Base-by-base conservation (phyloP, 2,113 vertebrate species). In the Neoarius graeffei region DNA sequence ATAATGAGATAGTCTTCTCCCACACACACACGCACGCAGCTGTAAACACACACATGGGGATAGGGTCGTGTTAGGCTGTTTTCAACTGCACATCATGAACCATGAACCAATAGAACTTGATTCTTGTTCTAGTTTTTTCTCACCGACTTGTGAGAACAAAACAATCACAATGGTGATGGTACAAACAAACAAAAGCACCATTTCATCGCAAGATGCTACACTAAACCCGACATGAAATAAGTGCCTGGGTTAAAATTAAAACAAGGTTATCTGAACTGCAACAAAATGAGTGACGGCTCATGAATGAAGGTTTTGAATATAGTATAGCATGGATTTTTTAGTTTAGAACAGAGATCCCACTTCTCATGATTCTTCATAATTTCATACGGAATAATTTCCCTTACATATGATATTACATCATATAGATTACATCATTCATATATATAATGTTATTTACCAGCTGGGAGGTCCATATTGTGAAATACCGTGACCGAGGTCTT, bases 31-130 rank as follows among this genome's bases (percentile, higher is more conserved):
- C 2, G 48, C 35, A 23, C 83, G 62, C 23, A 30, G 48, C 35
- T 66, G 83, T n/a, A 8, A n/a, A 48, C 17, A n/a, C 20, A 73
- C 83, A 74, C 48, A 81, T 23, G 25, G 77, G 27, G 15, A 27
- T 19, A 6, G 56, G 8, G 17, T 20, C 59, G 79, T 9, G 3
- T 15, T 77, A 13, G 20, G 48, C 74, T n/a, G 74, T 25, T 6
- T 81, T 81, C 30, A n/a, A 60, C 52, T 30, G 77, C 15, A 80
- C 77, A 80, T 30, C 54, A 81, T n/a, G 14, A 59, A 30, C n/a
- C 54, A 81, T n/a, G 14, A 59, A 30, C n/a, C n/a, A 19, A 15
- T 27, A n/a, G 71, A 35, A 17, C 27, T 35, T 7, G 20, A 7
- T 59, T 81, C 56, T 59, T 59, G 56, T 9, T 35, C 77, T 57